Conservation (phyloP, 2,797 vertebrate species). For the Malurus splendens region DNA sequence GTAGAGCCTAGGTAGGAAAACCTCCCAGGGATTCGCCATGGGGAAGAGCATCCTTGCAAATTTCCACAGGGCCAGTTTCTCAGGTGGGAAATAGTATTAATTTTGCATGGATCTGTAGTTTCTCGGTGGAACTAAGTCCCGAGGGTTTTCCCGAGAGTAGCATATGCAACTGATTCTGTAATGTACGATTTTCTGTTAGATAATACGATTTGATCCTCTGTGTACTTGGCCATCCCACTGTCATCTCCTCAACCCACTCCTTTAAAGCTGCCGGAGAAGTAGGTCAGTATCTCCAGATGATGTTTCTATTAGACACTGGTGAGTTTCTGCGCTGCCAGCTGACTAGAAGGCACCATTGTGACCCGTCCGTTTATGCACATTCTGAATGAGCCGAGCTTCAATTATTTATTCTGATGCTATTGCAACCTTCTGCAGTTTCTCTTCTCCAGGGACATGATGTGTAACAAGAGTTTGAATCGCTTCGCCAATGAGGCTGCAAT, state of each 20-base stretch:
- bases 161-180: neutral
- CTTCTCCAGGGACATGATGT: conserved; percentile 53
- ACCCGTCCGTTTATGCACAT: conserved; percentile 44
- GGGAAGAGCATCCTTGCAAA: neutral
- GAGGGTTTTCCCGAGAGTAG: neutral
- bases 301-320: neutral
- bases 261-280: neutral
- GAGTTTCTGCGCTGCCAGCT: neutral
- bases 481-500: neutral
- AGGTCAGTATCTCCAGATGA: conserved; percentile 13
- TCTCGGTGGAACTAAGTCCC: neutral
- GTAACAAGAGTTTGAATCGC: conserved; percentile 37
- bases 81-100: neutral
- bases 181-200: neutral
- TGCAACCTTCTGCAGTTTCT: conserved; percentile 43
- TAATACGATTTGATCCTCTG: neutral
- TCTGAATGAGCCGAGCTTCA: conserved; percentile 32
- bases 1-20: neutral
- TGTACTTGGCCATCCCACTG: neutral
- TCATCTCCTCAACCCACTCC: neutral
- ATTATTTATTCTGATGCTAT: conserved; percentile 52
- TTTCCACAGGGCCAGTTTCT: neutral
- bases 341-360: neutral
- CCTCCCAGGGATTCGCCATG: neutral
- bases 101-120: neutral